Base-by-base conservation (phyloP, 2,797 vertebrate species). In the Pelobates cultripes region DNA sequence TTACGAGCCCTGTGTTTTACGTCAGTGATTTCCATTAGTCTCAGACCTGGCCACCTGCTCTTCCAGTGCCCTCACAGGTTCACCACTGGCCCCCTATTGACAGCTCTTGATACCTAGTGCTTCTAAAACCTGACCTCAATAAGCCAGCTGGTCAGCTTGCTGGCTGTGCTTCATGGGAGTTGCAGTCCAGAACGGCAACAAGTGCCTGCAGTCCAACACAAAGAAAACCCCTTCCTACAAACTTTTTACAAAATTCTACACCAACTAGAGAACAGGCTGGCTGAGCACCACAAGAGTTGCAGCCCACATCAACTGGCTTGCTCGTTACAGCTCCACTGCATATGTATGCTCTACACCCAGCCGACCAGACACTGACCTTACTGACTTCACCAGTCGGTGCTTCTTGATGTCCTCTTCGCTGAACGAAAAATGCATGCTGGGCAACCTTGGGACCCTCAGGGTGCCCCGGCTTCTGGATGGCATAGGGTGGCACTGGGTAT, bases 381-480 rank as follows among this genome's bases (percentile, higher is more conserved):
- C 83, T 41, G 87, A 85, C 86, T 88, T 91, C 61, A 85, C 63
- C 41, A 85, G 85, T 69, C 80, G 84, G 75, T 86, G 90, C 78
- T 80, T 86, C 69, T 85, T 86, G 64, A 87, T 89, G 82, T 91
- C 91, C 81, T 90, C 91, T 15, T 91, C 89, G 80, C 88, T 89
- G 89, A 89, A 90, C 84, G 90, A 89, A 86, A 92, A 91, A 77
- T 89, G 89, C 86, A 86, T 86, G 77, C 42, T 83, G 76, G 66
- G 67, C 64, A 42, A 70, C 72, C 82, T 79, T 14, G 72, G 77
- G 44, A 79, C 77, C 82, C 67, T 55, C 73, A 79, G 73, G 82
- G 77, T 7, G n/a, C 77, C 77, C 82, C 83, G 67, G 68, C 74
- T 84, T 81, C 13, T 77, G 78, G 83, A 73, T 73, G 82, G 82